Conservation (phyloP, 2,797 vertebrate species). For the Benthosema pterotum region DNA sequence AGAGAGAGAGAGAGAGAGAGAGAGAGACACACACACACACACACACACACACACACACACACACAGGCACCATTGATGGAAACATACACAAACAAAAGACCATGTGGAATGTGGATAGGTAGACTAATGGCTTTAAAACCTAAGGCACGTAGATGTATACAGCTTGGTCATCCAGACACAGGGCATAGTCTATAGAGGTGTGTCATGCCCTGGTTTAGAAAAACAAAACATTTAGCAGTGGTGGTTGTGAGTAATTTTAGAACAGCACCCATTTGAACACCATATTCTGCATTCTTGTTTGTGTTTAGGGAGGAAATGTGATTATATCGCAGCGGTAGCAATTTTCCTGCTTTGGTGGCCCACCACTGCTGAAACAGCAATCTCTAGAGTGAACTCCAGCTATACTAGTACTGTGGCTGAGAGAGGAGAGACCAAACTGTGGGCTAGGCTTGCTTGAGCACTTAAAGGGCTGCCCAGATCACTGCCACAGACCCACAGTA, state of each 20-base stretch:
- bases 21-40: conserved; percentile 9
- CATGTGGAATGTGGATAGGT: conserved; percentile 46
- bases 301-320: conserved; percentile 9
- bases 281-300: conserved; percentile 8
- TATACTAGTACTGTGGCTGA: conserved; percentile 6
- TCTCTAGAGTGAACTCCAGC: conserved; percentile 13
- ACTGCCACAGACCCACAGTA: too few relatives aligned
- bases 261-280: conserved; percentile 11
- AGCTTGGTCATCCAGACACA: conserved; percentile 21
- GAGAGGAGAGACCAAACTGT: conserved; percentile 11
- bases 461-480: too few relatives aligned
- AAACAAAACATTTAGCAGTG: too few relatives aligned
- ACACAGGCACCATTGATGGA: conserved; percentile 20
- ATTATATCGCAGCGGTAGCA: conserved; percentile 1
- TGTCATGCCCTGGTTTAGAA: conserved; percentile 14
- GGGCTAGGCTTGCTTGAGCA: conserved; percentile 26
- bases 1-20: too few relatives aligned
- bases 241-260: conserved; percentile 18
- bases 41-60: conserved; percentile 15
- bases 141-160: conserved; percentile 9
- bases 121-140: conserved; percentile 42
- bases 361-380: conserved; percentile 18
- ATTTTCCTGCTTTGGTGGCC: conserved; percentile 8
- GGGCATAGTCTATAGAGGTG: conserved; percentile 8
- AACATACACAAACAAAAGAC: conserved; percentile 35